Base-by-base conservation (phyloP, 2,888 invertebrate species). In the Lucinisca nassula region DNA sequence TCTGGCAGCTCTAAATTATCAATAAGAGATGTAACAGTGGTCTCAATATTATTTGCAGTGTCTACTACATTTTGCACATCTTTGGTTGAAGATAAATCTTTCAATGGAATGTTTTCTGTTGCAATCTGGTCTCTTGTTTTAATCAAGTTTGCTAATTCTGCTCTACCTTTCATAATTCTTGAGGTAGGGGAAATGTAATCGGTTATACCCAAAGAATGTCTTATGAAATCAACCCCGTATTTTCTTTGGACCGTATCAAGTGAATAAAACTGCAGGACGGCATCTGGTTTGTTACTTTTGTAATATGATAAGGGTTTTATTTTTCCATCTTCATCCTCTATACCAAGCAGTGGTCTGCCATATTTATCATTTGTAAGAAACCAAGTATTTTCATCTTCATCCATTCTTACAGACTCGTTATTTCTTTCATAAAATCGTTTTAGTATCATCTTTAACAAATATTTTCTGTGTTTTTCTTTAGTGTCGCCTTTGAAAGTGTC, bases 351-450 rank as follows among this genome's bases (percentile, higher is more conserved):
- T 14, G 61, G 77, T 77, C 81, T 85, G 37, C 55, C 78, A 17
- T n/a, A 38, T 72, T 55, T 77, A 85, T 81, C 85, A 30, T 73
- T 12, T 70, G 0, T 77, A 10, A 81, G 21, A 77, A 35, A 51
- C 17, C 24, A 67, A 72, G 35, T 49, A 37, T 38, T 14, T 27
- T 77, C 73, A 27, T 45, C 58, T 58, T 74, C 45, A 61, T 38
- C 38, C 55, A n/a, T 0, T 27, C 70, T 37, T n/a, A 75, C 21
- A 35, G 79, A 17, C 76, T 80, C 80, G 75, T 76, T 49, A 77
- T 84, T 84, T 84, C 76, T 80, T 21, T 84, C 76, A 84, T 74
- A 84, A 84, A 84, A 84, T 78, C 78, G 51, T 74, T 84, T 79
- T 14, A 61, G 37, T 79, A 79, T 79, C 74, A 35, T 79, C 75